Conservation (phyloP, 1,140 invertebrate genomes). For the Gryon sp. region DNA sequence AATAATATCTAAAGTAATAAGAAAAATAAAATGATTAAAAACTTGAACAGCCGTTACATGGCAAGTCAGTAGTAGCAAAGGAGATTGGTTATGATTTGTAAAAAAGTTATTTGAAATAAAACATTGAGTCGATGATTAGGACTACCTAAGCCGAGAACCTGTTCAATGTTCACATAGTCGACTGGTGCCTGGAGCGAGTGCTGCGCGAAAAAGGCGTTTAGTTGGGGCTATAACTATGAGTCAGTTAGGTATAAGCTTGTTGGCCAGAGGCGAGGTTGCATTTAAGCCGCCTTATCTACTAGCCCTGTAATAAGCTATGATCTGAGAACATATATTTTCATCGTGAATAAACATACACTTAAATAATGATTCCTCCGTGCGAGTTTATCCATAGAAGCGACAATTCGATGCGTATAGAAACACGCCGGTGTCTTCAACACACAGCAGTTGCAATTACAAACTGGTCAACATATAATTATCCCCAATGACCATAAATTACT, state of each 20-base stretch:
- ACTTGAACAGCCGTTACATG: no score
- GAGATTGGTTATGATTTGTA: slow-evolving; percentile 20
- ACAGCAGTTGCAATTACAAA: slow-evolving; percentile 79
- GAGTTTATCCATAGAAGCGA: slow-evolving; percentile 48
- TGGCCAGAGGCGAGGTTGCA: slow-evolving; percentile 72
- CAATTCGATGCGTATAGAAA: slow-evolving; percentile 54
- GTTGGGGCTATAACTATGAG: slow-evolving; percentile 44
- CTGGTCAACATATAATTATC: slow-evolving; percentile 81
- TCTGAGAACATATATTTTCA: slow-evolving; percentile 75
- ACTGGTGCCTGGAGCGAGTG: slow-evolving; percentile 34
- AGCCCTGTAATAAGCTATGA: slow-evolving; percentile 78
- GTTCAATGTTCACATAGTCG: slow-evolving; percentile 35
- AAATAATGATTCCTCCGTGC: slow-evolving; percentile 45
- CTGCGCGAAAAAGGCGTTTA: slow-evolving; percentile 37
- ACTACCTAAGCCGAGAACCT: slow-evolving; percentile 51
- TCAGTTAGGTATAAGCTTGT: slow-evolving; percentile 62
- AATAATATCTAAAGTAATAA: no score
- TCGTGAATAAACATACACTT: slow-evolving; percentile 61
- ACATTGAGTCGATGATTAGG: slow-evolving; percentile 39
- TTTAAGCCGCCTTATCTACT: slow-evolving; percentile 76
- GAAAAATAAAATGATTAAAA: no score
- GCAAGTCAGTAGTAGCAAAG: neutral
- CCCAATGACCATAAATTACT: slow-evolving; percentile 80
- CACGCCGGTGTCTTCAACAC: slow-evolving; percentile 52
- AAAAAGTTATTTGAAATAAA: slow-evolving; percentile 44